Percentiles rank a stretch among this genome's conserved stretches.
phyloP scores from a whole-genome alignment of 92 coral and sea anemone species.

The Zoanthus solanderi region DNA sequence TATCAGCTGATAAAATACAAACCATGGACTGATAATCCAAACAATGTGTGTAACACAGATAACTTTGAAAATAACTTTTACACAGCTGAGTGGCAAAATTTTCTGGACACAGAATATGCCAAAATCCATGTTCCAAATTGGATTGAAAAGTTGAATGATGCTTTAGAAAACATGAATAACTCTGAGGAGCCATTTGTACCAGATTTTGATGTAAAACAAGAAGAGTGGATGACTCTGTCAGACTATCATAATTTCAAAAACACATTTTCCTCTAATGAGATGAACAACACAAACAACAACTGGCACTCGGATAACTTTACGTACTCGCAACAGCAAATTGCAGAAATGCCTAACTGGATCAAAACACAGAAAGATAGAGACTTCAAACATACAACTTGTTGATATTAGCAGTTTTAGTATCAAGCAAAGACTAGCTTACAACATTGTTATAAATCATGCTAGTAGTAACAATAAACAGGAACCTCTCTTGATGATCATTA shows the following conservation, averaged over 20 bases:
- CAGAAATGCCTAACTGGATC: slow-evolving; percentile 69
- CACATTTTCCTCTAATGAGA: not conserved
- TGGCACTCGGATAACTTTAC: slow-evolving; percentile 54
- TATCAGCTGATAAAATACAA: slow-evolving; percentile 52
- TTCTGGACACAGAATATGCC: not conserved
- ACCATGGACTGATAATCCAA: slow-evolving; percentile 55
- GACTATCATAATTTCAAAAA: slow-evolving; percentile 48
- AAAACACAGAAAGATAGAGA: slow-evolving; percentile 35
- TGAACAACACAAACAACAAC: slow-evolving; percentile 12
- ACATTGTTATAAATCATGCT: slow-evolving; percentile 51
- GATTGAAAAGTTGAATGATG: not conserved
- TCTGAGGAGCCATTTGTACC: slow-evolving; percentile 20
- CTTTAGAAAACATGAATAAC: slow-evolving; percentile 24
- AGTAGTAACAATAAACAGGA: not conserved
- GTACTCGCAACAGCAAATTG: slow-evolving; percentile 54
- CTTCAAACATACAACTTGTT: not conserved
- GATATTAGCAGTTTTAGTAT: slow-evolving; percentile 38
- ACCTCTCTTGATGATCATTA: slow-evolving; percentile 46
- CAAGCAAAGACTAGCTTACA: slow-evolving; percentile 51
- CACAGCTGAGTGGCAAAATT: slow-evolving; percentile 48
- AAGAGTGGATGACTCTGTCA: slow-evolving; percentile 63
- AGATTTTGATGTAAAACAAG: slow-evolving; percentile 27
- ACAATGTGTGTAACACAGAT: slow-evolving; percentile 33
- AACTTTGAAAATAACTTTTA: slow-evolving; percentile 4
- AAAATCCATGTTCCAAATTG: too few relatives aligned